These are phyloP conservation scores for Eledone cirrhosa DNA, from an alignment of 2,888 invertebrate genomes.

Conservation along the genomic window DNA sequence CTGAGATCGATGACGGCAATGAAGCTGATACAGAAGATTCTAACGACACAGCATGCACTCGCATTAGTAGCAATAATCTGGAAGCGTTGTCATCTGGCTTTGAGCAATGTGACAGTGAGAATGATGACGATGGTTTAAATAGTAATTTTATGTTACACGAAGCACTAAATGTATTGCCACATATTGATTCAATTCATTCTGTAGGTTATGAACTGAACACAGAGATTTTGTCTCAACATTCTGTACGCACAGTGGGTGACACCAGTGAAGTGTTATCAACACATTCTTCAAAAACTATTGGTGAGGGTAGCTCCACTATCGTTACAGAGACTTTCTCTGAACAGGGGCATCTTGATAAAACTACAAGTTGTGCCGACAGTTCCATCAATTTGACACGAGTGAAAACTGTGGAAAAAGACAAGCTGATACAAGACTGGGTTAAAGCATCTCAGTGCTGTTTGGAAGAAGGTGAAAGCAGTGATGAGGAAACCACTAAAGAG, in stretches of 20 bases:
- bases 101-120: conserved; percentile 33
- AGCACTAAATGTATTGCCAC: conserved; percentile 50
- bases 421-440: conserved; percentile 62
- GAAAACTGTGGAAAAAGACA: conserved; percentile 54
- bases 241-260: conserved; percentile 54
- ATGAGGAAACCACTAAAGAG: conserved; percentile 10
- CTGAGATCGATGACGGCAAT: conserved; percentile 57
- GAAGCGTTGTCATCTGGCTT: conserved; percentile 20
- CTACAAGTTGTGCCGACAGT: conserved; percentile 5
- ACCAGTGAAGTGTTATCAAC: conserved; percentile 54
- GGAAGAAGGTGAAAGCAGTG: conserved; percentile 33
- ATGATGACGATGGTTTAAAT: conserved; percentile 16
- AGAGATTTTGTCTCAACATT: conserved; percentile 61
- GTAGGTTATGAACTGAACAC: conserved; percentile 48
- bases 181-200: conserved; percentile 62
- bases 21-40: conserved; percentile 58
- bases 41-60: conserved; percentile 29
- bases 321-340: conserved; percentile 34
- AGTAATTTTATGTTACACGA: conserved; percentile 28
- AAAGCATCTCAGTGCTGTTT: conserved; percentile 53
- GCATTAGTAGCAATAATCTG: conserved; percentile 28
- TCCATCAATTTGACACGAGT: conserved; percentile 31
- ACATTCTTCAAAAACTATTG: conserved; percentile 56
- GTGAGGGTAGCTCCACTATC: conserved; percentile 47
- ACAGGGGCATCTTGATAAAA: neutral